Base-by-base conservation (phyloP, 2,888 invertebrate genomes). In the Hemaris fuciformis region DNA sequence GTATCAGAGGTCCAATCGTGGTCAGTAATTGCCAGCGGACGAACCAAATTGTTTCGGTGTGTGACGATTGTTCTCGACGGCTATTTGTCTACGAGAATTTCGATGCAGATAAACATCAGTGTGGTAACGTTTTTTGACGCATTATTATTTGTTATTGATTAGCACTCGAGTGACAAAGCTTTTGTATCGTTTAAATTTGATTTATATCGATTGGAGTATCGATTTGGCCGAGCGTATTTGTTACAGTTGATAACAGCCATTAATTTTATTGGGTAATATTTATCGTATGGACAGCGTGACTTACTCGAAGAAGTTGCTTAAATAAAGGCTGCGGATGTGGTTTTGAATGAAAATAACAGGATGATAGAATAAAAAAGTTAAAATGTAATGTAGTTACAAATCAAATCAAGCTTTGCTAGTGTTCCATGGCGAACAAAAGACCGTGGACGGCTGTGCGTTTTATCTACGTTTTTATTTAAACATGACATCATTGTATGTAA, bases 31-130 rank as follows among this genome's bases (percentile, higher is more conserved):
- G 90, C 87, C 80, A 77, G 83, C 79, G 84, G 83, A 84, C 84
- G 77, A 81, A 84, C 89, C 83, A 89, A 91, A 91, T 91, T 91
- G 89, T 90, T 91, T 91, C 85, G 84, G 84, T 88, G 84, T 84
- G 81, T 83, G 88, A 88, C 88, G 89, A 91, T 90, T 90, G 90
- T 90, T 91, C 88, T 85, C 78, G 74, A 77, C 76, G 85, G 87
- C 89, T 91, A 91, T 91, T 91, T 91, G 91, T 91, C 91, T 89
- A 89, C 77, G 83, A 77, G 82, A 81, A 81, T 83, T 83, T 79
- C 76, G 78, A 75, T 71, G 60, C 69, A 38, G 91, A 91, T 91
- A 80, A 71, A 65, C 70, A 90, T 91, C 89, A 82, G 70, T 80
- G 80, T 83, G 77, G 82, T 84, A 85, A 79, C 79, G 81, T 76